phyloP scores from a whole-genome alignment of 2,113 vertebrate genomes.

The Loxodonta africana region DNA sequence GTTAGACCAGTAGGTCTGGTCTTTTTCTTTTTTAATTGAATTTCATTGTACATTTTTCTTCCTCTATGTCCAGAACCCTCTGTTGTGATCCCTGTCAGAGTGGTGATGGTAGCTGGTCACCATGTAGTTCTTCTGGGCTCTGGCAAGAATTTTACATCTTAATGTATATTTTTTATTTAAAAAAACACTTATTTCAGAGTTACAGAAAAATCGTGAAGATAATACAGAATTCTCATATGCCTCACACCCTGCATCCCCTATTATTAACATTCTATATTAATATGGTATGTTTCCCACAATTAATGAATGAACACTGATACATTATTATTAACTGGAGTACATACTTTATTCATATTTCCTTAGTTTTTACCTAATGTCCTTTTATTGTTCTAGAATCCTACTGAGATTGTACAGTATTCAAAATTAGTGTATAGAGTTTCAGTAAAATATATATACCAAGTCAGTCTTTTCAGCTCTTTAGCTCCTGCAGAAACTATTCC shows the following conservation, averaged over 20 bases:
- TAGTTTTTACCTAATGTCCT: background rate
- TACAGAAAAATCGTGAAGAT: conserved; percentile 16
- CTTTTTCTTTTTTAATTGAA: too few relatives aligned
- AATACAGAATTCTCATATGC: background rate
- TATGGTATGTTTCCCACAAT: background rate
- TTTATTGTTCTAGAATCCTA: conserved; percentile 5
- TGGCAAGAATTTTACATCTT: background rate
- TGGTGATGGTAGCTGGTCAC: too few relatives aligned
- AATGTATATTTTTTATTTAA: background rate
- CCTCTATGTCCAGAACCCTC: too few relatives aligned
- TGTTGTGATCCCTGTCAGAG: too few relatives aligned
- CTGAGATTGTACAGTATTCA: background rate
- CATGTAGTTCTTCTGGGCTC: too few relatives aligned
- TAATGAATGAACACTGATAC: background rate
- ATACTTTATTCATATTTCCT: background rate
- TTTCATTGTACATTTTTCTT: too few relatives aligned
- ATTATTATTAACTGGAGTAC: conserved; percentile 16
- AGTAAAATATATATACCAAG: background rate
- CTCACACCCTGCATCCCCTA: background rate
- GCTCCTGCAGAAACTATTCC: background rate
- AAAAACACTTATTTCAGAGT: background rate
- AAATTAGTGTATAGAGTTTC: background rate
- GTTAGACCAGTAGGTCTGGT: too few relatives aligned
- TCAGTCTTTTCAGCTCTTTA: background rate
- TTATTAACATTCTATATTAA: background rate